A percentile compares a stretch with the other conserved stretches of the same genome.
phyloP scores from a whole-genome alignment of 2,797 vertebrate genomes.

The Amphiprion clarkii region DNA sequence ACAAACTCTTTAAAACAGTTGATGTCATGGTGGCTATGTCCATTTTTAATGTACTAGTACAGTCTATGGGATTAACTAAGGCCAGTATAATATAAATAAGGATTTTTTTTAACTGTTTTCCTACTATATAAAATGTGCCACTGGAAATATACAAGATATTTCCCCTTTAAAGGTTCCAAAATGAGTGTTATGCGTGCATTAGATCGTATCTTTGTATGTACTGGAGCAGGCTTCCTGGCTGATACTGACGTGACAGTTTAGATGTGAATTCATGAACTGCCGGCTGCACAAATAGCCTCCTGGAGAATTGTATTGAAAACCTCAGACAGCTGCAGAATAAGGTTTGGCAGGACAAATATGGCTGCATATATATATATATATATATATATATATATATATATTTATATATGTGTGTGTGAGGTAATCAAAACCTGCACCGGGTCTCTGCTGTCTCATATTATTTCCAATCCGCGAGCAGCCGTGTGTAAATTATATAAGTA shows the following conservation, averaged over 20 bases:
- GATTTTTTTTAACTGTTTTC: too few relatives aligned
- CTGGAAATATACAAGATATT: too few relatives aligned
- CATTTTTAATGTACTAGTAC: too few relatives aligned
- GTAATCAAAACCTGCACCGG: background rate
- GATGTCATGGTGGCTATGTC: too few relatives aligned
- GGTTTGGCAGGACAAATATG: conserved; percentile 5
- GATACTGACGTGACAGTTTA: background rate
- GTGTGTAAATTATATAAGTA: background rate
- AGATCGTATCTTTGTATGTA: background rate
- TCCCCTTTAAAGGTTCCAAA: too few relatives aligned
- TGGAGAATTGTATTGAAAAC: conserved; percentile 7
- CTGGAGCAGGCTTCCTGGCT: background rate
- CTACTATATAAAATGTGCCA: too few relatives aligned
- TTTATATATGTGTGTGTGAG: background rate
- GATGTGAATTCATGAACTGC: conserved; percentile 12
- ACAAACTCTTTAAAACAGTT: too few relatives aligned
- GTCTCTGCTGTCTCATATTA: background rate
- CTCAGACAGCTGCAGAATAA: conserved; percentile 22
- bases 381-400: too few relatives aligned
- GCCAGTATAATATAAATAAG: too few relatives aligned
- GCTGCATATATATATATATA: background rate
- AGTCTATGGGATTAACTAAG: too few relatives aligned
- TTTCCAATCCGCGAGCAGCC: background rate
- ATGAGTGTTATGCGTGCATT: too few relatives aligned
- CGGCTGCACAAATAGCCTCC: conserved; percentile 9